phyloP scores from a whole-genome alignment of 2,888 invertebrate species.

The Chrysolina americana region DNA sequence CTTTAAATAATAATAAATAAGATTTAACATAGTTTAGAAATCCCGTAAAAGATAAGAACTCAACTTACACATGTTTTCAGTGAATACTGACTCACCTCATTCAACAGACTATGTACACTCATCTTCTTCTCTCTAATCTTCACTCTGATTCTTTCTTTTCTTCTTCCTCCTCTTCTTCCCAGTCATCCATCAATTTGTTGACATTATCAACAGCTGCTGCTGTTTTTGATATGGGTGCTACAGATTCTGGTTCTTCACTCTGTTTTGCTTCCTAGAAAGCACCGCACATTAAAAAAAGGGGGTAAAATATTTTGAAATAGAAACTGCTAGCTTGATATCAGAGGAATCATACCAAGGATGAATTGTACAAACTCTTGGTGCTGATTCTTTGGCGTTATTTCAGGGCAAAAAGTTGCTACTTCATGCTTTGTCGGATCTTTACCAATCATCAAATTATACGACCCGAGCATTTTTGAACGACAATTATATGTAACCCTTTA shows the following conservation, averaged over 20 bases:
- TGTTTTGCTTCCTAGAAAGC: background rate
- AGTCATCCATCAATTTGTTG: conserved; percentile 68
- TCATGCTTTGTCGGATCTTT: no score
- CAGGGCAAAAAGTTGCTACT: no score
- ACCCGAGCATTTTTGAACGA: no score
- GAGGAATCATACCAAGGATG: no score
- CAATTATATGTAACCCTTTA: no score
- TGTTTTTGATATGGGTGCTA: conserved; percentile 18
- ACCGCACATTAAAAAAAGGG: background rate
- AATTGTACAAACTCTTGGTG: no score
- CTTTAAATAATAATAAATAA: no score
- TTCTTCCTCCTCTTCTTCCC: conserved; percentile 69
- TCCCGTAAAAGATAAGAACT: background rate
- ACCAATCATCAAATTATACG: no score
- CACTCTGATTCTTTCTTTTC: conserved; percentile 43
- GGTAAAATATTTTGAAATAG: no score
- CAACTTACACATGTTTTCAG: background rate
- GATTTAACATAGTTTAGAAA: background rate
- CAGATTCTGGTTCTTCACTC: conserved; percentile 16
- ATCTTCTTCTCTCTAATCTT: conserved; percentile 19
- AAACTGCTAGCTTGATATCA: no score
- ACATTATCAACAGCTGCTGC: conserved; percentile 62
- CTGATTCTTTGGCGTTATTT: no score
- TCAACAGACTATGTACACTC: background rate
- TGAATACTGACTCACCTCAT: background rate